These are phyloP conservation scores for Lepidotrigona ventralis DNA, from an alignment of 1,140 invertebrate species.

Conservation along the genomic window DNA sequence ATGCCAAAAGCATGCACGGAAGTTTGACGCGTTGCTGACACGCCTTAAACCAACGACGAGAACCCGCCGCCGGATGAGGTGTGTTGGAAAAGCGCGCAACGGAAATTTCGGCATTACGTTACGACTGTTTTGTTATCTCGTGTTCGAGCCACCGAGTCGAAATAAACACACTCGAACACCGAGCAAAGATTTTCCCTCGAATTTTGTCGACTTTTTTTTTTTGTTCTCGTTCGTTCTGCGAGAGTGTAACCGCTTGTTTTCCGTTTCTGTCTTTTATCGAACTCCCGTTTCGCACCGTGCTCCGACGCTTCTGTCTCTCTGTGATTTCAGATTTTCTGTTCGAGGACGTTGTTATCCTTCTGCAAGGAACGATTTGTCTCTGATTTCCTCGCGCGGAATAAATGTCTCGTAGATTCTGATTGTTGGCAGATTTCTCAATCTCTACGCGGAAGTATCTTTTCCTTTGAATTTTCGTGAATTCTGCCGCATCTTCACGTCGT, in stretches of 20 bases:
- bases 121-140: constrained; percentile 15
- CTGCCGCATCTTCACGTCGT: background rate
- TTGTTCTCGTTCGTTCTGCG: too few species aligned
- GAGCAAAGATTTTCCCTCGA: background rate
- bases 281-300: too few species aligned
- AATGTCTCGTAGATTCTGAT: background rate
- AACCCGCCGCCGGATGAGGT: background rate
- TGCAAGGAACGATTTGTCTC: background rate
- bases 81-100: background rate
- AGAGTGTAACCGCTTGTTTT: too few species aligned
- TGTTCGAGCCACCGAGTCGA: background rate
- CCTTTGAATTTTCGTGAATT: background rate
- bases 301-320: background rate
- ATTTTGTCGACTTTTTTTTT: background rate
- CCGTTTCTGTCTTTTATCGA: too few species aligned
- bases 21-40: constrained; percentile 56
- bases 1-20: constrained; percentile 50
- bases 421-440: background rate
- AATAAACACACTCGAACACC: too few species aligned
- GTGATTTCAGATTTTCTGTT: background rate
- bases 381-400: background rate
- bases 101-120: constrained; percentile 29
- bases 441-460: background rate
- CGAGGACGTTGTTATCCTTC: background rate
- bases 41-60: constrained; percentile 13